Evolutionary conservation across 2,797 vertebrate species (phyloP).

Genomic region (Bryconaethiops microstoma): DNA sequence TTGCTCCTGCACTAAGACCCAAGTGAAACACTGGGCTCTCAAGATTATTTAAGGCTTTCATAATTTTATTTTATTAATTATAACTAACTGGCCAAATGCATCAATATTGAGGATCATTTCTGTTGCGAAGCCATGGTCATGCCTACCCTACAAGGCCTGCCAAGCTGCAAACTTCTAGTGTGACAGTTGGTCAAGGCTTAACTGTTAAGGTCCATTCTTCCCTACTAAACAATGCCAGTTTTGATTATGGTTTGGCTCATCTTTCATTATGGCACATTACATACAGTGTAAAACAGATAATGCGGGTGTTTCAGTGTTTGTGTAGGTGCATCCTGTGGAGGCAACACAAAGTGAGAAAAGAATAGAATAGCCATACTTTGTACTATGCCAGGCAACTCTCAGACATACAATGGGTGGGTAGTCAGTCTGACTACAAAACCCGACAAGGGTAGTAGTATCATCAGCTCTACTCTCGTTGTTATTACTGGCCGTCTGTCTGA

Average conservation of each 20-base stretch:
- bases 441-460: constrained; percentile 57
- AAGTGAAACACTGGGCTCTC: neutral
- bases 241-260: neutral
- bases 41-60: too few relatives aligned
- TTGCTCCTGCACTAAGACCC: neutral
- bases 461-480: constrained; percentile 65
- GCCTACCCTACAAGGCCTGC: too few relatives aligned
- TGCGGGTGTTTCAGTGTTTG: neutral
- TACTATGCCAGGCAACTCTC: constrained; percentile 41
- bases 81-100: too few relatives aligned
- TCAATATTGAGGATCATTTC: too few relatives aligned
- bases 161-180: too few relatives aligned
- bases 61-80: too few relatives aligned
- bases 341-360: constrained; percentile 36
- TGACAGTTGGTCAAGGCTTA: too few relatives aligned
- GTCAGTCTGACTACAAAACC: constrained; percentile 56
- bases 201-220: too few relatives aligned
- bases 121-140: too few relatives aligned
- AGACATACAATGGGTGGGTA: constrained; percentile 50
- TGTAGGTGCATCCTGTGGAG: constrained; percentile 61
- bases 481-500: constrained; percentile 62
- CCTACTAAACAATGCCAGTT: neutral
- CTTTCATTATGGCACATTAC: neutral
- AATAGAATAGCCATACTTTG: too few relatives aligned
- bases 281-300: neutral